phyloP scores from a whole-genome alignment of 1,140 invertebrate genomes.

The Bombus superbus region DNA sequence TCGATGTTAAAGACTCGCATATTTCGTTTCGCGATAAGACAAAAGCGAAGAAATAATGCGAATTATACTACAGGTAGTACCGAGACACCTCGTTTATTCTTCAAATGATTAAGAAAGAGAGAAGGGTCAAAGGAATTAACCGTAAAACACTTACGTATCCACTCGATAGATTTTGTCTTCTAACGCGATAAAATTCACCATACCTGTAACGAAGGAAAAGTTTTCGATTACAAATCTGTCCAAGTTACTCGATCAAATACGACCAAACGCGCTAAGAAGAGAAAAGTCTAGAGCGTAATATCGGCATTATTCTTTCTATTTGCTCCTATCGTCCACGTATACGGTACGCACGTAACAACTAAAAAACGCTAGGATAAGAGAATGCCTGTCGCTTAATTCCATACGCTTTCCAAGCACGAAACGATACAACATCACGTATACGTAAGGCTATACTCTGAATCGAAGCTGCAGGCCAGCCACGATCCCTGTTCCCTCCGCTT shows the following conservation, averaged over 20 bases:
- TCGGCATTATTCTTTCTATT: background rate
- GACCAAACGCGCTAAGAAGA: background rate
- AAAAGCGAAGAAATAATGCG: background rate
- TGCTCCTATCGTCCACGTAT: background rate
- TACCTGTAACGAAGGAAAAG: slow-evolving; percentile 27
- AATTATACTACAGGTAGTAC: too few species aligned
- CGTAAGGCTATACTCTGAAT: slow-evolving; percentile 6
- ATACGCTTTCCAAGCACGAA: background rate
- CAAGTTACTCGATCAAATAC: background rate
- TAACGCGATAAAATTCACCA: background rate
- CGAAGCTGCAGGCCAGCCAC: background rate
- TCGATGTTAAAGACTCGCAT: background rate
- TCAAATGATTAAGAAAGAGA: background rate
- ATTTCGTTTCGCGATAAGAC: too few species aligned
- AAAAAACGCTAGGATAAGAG: too few species aligned
- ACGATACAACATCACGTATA: background rate
- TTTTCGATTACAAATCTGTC: background rate
- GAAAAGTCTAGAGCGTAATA: background rate
- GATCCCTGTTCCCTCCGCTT: background rate
- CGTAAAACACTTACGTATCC: background rate
- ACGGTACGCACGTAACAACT: too few species aligned
- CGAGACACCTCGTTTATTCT: too few species aligned
- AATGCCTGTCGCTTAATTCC: background rate
- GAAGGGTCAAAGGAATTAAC: background rate
- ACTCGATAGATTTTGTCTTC: background rate